Base-by-base conservation (phyloP, 1,140 invertebrate genomes). In the Cydia amplana region DNA sequence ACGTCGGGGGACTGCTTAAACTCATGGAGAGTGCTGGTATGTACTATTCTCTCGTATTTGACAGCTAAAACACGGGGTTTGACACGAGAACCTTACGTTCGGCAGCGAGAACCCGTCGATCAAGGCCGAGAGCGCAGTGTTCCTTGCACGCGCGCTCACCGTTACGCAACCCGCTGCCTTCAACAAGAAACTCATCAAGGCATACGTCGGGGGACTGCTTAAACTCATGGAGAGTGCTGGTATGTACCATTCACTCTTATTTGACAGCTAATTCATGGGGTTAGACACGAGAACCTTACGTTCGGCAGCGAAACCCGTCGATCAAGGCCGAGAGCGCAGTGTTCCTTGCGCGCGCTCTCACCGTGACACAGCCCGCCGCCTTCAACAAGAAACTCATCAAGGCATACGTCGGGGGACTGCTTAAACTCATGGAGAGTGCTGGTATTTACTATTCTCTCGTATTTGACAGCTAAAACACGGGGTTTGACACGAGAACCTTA, bases 41-140 rank as follows among this genome's bases (percentile, higher is more conserved):
- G 16, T 49, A 28, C 28, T 28, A 28, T 28, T 28, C 1, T 1
- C 25, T 25, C 25, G n/a, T n/a, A n/a, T n/a, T n/a, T n/a, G n/a
- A n/a, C n/a, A n/a, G n/a, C n/a, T n/a, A n/a, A n/a, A n/a, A n/a
- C n/a, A n/a, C n/a, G n/a, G n/a, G n/a, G n/a, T n/a, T n/a, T n/a
- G n/a, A n/a, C n/a, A n/a, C n/a, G n/a, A n/a, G n/a, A n/a, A n/a
- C n/a, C n/a, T n/a, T n/a, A n/a, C n/a, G n/a, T 94, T 99, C 51
- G 96, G 96, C 32, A 99, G 98, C 90, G 99, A 99, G 93, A 99
- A 99, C 93, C 99, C 98, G 0, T 95, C 95, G 12, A 97, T 99
- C 0, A 99, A 99, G 92, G 95, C 97, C 0, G 98, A 99, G 93
- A 98, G 97, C 3, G 96, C 97, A 1, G 87, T 95, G n/a, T 99